Percentiles rank a stretch among this genome's conserved stretches.
These are phyloP conservation scores for Xyrichtys novacula DNA, from an alignment of 2,797 vertebrate species.

Conservation along the genomic window DNA sequence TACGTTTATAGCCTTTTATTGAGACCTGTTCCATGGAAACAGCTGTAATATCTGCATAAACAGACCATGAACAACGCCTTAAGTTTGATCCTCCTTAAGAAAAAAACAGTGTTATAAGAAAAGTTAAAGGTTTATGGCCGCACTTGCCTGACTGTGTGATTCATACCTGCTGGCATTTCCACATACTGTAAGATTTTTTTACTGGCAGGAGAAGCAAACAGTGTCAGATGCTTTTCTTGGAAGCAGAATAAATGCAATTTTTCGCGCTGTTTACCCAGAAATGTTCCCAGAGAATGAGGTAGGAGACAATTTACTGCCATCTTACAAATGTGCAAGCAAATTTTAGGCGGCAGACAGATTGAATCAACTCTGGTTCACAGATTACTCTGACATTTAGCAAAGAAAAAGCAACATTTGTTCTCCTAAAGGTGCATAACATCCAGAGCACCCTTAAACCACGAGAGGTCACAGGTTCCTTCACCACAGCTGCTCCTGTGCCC, in stretches of 20 bases:
- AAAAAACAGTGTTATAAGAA: not conserved
- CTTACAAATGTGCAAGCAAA: not conserved
- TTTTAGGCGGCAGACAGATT: not conserved
- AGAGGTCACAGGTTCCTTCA: constrained; percentile 31
- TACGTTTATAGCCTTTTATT: not conserved
- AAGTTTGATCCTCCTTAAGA: not conserved
- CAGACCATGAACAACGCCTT: not conserved
- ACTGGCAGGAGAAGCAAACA: not conserved
- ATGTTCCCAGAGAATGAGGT: constrained; percentile 15
- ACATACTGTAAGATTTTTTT: constrained; percentile 3
- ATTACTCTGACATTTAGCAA: not conserved
- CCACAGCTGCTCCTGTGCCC: constrained; percentile 6
- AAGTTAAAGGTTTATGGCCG: constrained; percentile 21
- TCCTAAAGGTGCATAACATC: constrained; percentile 3
- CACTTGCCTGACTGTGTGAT: constrained; percentile 10
- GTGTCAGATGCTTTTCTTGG: not conserved
- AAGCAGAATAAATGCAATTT: not conserved
- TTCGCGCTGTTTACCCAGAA: not conserved
- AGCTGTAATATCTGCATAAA: not conserved
- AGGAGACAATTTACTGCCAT: constrained; percentile 5
- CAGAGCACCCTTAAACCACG: not conserved
- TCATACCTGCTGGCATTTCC: constrained; percentile 15
- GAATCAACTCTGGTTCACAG: not conserved
- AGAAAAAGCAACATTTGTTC: not conserved
- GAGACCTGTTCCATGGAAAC: not conserved